A percentile compares a stretch with the other conserved stretches of the same genome.
Conservation (phyloP, 2,888 invertebrate species). For the Liposcelis brunnea region DNA sequence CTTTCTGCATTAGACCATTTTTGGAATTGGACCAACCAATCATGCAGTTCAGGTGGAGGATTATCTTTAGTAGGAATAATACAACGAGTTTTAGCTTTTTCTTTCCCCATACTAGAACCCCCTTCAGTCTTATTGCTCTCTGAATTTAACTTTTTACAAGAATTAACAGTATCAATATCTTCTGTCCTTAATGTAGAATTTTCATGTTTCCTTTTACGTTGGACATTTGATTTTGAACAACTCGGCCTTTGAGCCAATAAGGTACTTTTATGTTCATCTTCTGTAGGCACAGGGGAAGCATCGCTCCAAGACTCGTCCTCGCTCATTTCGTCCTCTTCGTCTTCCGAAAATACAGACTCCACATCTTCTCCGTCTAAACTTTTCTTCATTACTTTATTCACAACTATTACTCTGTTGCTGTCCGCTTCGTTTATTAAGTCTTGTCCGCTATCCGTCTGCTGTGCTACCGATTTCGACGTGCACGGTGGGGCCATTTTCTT, state of each 20-base stretch:
- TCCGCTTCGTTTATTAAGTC: no score
- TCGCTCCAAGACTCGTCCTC: no score
- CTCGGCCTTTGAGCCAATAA: slow-evolving; percentile 15
- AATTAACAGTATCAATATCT: slow-evolving; percentile 5
- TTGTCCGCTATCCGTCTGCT: no score
- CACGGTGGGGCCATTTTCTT: no score
- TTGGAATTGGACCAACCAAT: slow-evolving; percentile 59
- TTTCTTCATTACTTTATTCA: no score
- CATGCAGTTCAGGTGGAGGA: slow-evolving; percentile 57
- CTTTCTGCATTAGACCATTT: slow-evolving; percentile 80
- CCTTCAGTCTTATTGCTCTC: slow-evolving; percentile 17
- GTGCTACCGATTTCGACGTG: no score
- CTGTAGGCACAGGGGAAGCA: no score
- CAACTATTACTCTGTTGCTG: no score
- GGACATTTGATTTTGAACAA: slow-evolving; percentile 11
- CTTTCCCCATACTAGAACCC: slow-evolving; percentile 22
- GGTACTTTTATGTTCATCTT: background rate
- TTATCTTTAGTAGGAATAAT: slow-evolving; percentile 59
- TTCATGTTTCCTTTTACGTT: slow-evolving; percentile 4
- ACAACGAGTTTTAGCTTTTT: slow-evolving; percentile 29
- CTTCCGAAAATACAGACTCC: no score
- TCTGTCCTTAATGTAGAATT: background rate
- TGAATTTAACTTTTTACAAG: slow-evolving; percentile 16
- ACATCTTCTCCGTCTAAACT: no score
- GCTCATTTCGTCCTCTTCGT: no score